phyloP scores from a whole-genome alignment of 2,888 invertebrate genomes.

The Drosophila koepferae region DNA sequence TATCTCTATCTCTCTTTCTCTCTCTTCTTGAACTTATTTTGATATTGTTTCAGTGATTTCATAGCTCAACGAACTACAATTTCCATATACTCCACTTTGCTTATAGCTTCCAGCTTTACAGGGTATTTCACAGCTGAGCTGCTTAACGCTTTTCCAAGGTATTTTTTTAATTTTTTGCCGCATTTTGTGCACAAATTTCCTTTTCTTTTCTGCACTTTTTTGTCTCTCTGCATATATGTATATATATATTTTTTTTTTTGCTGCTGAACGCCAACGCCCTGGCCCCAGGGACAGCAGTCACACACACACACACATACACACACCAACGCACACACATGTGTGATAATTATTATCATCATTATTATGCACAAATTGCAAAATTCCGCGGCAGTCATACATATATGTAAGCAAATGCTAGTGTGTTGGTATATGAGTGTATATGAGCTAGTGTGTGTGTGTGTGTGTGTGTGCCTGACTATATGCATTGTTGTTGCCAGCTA shows the following conservation, averaged over 20 bases:
- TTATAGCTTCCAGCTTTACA: not conserved
- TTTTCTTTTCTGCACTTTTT: conserved; percentile 15
- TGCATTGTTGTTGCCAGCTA: conserved; percentile 34
- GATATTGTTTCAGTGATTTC: not conserved
- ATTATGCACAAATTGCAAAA: conserved; percentile 82
- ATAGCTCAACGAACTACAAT: not conserved
- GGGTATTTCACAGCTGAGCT: conserved; percentile 17
- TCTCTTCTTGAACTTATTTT: too few relatives aligned
- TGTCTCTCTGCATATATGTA: conserved; percentile 1
- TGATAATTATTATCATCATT: conserved; percentile 78
- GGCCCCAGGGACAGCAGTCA: conserved; percentile 55
- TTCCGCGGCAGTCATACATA: conserved; percentile 56
- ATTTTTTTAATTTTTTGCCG: conserved; percentile 45
- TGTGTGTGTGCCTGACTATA: not conserved
- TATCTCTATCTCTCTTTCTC: not conserved
- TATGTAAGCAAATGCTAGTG: not conserved
- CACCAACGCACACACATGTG: not conserved
- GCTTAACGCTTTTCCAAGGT: conserved; percentile 1
- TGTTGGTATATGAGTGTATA: conserved; percentile 10
- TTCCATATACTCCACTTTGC: not conserved
- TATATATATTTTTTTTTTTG: conserved; percentile 13
- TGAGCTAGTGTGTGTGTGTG: conserved; percentile 4
- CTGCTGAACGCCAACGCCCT: conserved; percentile 73
- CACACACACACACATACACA: conserved; percentile 9
- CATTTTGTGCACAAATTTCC: conserved; percentile 48